Conservation (phyloP, 2,888 invertebrate species). For the Lacanobia wlatinum region DNA sequence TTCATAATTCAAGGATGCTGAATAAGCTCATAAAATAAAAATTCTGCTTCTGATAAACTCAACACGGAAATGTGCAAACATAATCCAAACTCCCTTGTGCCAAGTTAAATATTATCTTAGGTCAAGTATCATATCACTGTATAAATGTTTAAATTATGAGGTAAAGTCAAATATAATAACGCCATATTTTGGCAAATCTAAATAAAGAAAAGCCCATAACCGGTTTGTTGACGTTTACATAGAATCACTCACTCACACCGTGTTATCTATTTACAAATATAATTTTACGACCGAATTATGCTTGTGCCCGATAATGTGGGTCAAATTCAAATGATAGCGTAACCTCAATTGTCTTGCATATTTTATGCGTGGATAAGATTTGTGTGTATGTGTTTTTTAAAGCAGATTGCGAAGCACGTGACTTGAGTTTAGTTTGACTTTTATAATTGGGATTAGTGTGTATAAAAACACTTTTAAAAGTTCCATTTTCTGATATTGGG, state of each 20-base stretch:
- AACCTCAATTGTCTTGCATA: constrained; percentile 34
- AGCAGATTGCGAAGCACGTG: background rate
- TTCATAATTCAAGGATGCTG: background rate
- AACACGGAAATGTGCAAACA: background rate
- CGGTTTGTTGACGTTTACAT: constrained; percentile 51
- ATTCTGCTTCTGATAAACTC: background rate
- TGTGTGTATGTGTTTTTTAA: constrained; percentile 11
- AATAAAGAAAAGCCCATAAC: constrained; percentile 26
- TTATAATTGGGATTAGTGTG: background rate
- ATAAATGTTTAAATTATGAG: constrained; percentile 27
- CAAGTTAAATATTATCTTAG: constrained; percentile 32
- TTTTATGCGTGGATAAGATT: constrained; percentile 20
- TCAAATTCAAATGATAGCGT: constrained; percentile 43
- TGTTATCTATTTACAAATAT: constrained; percentile 42
- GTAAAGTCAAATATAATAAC: background rate
- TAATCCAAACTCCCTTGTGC: background rate
- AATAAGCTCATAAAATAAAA: background rate
- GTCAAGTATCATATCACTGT: constrained; percentile 21
- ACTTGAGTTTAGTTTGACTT: background rate
- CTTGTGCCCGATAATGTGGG: constrained; percentile 42
- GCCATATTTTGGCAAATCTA: constrained; percentile 25
- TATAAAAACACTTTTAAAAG: no score
- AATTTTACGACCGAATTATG: constrained; percentile 42
- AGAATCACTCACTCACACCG: constrained; percentile 54
- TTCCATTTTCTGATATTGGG: background rate